Evolutionary conservation across 2,797 vertebrate species (phyloP), one percentile per base, ranked within the genome.

Genomic region (Sciurus vulgaris): DNA sequence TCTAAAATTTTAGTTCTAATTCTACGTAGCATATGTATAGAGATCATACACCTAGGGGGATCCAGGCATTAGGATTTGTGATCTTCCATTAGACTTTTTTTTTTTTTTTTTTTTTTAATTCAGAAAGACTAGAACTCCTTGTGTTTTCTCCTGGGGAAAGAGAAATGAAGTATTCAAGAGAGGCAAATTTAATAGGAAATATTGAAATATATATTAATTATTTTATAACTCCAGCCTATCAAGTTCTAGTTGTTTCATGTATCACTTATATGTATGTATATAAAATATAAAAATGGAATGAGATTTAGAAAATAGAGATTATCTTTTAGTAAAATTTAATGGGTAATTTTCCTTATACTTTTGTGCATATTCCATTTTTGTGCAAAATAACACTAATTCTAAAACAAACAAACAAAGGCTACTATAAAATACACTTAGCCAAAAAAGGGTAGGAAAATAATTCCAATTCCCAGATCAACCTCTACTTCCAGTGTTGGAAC

Each of bases 381-480:
- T 56, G 30, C 67, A 47, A 88, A 85, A 87, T 7, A 86, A 7
- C 54, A 74, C 78, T 89, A 94, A 85, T 93, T 94, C 7, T 56
- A 85, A 38, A 38, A 38, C 5, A 94, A 73, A 69, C 38, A 41
- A 54, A 67, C 82, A 81, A 44, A 72, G 7, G 3, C 33, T 74
- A 69, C 14, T 92, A 22, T 70, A 90, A 56, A 87, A 77, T 33
- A 69, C 69, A 47, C 47, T 67, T 67, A 59, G 6, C 15, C 13
- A 44, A 82, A 69, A 51, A 49, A 54, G 20, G 14, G 28, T 87
- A 70, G 56, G 70, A 88, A 92, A 56, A 2, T 54, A 82, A 96
- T 78, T 93, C 9, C 11, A 93, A 85, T 33, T 59, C 15, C 22
- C 7, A 67, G 63, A 38, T 83, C 41, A 93, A 3, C 18, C 4